Conservation (phyloP, 2,797 vertebrate species). For the Myotis planiceps region DNA sequence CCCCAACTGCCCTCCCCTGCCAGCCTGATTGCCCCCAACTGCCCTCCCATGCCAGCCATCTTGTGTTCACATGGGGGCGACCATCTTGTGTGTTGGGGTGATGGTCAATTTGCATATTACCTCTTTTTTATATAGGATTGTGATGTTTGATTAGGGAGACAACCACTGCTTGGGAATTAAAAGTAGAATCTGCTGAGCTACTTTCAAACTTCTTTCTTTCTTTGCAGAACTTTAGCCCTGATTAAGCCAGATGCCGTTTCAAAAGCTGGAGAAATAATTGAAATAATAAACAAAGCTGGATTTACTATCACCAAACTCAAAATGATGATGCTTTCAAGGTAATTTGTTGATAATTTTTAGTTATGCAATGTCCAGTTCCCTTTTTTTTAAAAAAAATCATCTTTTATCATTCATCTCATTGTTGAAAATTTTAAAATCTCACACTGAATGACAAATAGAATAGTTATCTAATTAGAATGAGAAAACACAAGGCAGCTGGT, state of each 20-base stretch:
- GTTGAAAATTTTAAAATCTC: background rate
- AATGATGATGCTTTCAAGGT: constrained; percentile 95
- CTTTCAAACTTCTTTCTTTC: constrained; percentile 37
- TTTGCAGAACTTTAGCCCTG: constrained; percentile 93
- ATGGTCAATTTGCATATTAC: too few relatives aligned
- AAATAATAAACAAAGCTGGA: constrained; percentile 91
- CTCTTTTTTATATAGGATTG: background rate
- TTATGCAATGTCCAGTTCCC: background rate
- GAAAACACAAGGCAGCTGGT: background rate
- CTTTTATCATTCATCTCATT: background rate
- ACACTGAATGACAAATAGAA: background rate
- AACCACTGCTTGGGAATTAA: background rate
- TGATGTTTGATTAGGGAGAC: background rate
- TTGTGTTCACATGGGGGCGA: too few relatives aligned
- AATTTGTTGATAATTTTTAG: constrained; percentile 73
- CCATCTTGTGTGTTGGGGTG: too few relatives aligned
- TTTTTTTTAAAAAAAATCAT: background rate
- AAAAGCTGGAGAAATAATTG: constrained; percentile 93
- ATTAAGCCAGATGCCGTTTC: constrained; percentile 93
- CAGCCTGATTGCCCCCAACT: too few relatives aligned
- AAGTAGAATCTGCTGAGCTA: background rate
- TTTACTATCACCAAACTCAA: constrained; percentile 96
- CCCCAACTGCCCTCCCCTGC: too few relatives aligned
- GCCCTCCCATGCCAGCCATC: too few relatives aligned
- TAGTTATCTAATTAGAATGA: constrained; percentile 5